Conservation (phyloP, 2,113 vertebrate genomes). For the Deroptyus accipitrinus region DNA sequence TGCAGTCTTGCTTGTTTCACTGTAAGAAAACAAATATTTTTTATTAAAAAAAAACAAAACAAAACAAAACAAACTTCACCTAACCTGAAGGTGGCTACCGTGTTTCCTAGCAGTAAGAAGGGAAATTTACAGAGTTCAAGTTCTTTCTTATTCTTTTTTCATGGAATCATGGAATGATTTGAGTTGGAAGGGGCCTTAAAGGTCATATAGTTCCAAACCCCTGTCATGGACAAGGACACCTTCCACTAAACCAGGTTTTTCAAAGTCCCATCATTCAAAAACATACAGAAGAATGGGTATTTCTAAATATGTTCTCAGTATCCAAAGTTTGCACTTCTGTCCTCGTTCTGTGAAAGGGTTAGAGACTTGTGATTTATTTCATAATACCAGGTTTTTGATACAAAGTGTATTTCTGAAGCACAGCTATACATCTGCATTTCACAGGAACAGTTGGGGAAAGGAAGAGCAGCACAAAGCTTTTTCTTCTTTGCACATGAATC, state of each 20-base stretch:
- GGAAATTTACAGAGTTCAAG: background rate
- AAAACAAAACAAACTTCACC: background rate
- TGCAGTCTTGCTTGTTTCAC: background rate
- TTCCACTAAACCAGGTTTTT: background rate
- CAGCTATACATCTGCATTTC: conserved; percentile 23
- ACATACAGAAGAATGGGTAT: background rate
- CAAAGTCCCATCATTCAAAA: background rate
- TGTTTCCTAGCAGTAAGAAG: background rate
- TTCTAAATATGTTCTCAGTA: background rate
- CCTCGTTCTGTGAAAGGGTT: background rate
- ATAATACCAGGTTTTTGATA: background rate
- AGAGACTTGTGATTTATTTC: conserved; percentile 5
- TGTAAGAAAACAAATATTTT: background rate
- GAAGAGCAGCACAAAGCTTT: background rate
- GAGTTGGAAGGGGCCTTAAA: background rate
- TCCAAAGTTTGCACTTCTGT: background rate
- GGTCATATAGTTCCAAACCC: background rate
- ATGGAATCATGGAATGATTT: background rate
- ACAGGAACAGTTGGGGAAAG: background rate
- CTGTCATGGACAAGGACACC: background rate
- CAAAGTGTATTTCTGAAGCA: conserved; percentile 4
- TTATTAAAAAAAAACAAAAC: background rate
- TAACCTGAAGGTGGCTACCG: background rate
- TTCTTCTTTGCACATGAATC: conserved; percentile 12
- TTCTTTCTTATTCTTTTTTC: background rate